These are phyloP conservation scores for Panagrolaimus sp. DNA, from an alignment of 1,140 invertebrate species.

Conservation along the genomic window DNA sequence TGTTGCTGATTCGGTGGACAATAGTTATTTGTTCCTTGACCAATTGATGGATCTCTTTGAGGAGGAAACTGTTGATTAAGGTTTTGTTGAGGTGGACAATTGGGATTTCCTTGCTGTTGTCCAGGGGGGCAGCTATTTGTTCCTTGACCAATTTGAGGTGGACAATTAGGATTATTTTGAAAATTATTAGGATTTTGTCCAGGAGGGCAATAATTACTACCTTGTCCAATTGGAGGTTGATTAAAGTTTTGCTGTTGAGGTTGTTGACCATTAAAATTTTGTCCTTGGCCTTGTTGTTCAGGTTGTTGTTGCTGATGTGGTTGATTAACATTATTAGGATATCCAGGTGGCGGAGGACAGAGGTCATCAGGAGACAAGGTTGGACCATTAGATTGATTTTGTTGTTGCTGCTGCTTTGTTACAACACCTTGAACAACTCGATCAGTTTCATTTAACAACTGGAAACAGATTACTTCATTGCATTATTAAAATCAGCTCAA, in stretches of 20 bases:
- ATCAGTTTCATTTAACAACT: not conserved
- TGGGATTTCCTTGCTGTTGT: not conserved
- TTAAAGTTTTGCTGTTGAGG: not conserved
- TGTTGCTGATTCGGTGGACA: not conserved
- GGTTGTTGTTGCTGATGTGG: not conserved
- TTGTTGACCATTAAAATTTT: not conserved
- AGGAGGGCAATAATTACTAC: no score
- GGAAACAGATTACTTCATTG: no score
- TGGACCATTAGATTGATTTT: not conserved
- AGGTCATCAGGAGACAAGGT: not conserved
- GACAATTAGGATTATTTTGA: not conserved
- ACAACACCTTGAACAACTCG: slow-evolving; percentile 1
- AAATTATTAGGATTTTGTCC: not conserved
- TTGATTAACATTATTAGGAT: not conserved
- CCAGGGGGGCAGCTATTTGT: not conserved
- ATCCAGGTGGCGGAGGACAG: not conserved
- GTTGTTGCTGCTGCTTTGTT: not conserved
- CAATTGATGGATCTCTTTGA: not conserved
- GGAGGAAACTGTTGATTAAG: no score
- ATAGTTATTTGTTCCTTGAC: not conserved
- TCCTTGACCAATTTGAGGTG: not conserved
- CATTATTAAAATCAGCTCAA: no score
- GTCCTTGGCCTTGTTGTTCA: not conserved
- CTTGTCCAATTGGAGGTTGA: not conserved
- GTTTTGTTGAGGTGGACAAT: not conserved